Conservation (phyloP, 1,140 invertebrate genomes). For the Charaxes varanes region DNA sequence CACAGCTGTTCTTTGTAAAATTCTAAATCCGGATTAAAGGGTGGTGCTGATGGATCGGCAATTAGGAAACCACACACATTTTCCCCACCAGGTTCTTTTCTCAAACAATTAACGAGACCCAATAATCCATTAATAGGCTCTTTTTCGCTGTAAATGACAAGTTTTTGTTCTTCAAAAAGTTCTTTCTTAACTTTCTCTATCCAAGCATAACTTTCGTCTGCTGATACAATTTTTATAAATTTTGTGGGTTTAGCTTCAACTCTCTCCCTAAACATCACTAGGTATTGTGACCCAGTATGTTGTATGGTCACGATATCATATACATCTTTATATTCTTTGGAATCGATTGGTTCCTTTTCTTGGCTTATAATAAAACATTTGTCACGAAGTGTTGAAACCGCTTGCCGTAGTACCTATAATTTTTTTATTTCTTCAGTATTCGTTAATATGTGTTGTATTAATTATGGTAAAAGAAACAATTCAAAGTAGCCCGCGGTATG, state of each 20-base stretch:
- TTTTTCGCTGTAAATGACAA: slow-evolving; percentile 78
- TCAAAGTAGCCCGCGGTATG: too few relatives aligned
- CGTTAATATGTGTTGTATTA: too few relatives aligned
- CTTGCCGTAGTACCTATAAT: not conserved
- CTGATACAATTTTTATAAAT: slow-evolving; percentile 46
- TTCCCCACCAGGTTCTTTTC: slow-evolving; percentile 80
- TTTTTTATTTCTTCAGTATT: slow-evolving; percentile 52
- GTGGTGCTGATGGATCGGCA: slow-evolving; percentile 76
- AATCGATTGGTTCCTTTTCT: too few relatives aligned
- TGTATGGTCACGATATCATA: slow-evolving; percentile 61
- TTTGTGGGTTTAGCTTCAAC: slow-evolving; percentile 56
- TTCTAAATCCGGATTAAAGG: slow-evolving; percentile 77
- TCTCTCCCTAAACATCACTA: slow-evolving; percentile 58
- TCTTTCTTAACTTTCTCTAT: slow-evolving; percentile 71
- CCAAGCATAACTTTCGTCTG: slow-evolving; percentile 53
- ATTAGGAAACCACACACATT: slow-evolving; percentile 75
- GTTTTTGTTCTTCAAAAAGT: slow-evolving; percentile 71
- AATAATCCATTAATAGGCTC: slow-evolving; percentile 85
- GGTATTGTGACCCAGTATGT: slow-evolving; percentile 55
- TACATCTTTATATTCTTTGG: slow-evolving; percentile 39
- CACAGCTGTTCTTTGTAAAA: slow-evolving; percentile 80
- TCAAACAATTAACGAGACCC: slow-evolving; percentile 86
- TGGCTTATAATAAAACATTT: too few relatives aligned
- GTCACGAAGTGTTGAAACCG: too few relatives aligned
- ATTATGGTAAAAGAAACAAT: too few relatives aligned